Evolutionary conservation across 2,113 vertebrate species (phyloP).

Genomic region (Psammodynastes pulverulentus): DNA sequence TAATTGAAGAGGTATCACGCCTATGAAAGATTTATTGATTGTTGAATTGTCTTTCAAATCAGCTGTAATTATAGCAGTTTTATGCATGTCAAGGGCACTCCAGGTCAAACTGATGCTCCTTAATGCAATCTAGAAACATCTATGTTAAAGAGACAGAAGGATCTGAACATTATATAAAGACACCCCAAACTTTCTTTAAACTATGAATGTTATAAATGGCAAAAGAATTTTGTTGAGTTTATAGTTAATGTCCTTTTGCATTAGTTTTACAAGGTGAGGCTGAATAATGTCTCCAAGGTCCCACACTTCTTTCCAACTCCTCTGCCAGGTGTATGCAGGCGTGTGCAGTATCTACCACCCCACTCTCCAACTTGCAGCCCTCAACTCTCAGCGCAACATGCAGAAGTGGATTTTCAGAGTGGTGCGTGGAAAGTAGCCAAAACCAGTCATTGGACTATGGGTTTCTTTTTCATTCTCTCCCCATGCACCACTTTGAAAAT

Average conservation of each 20-base stretch:
- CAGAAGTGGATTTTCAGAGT: slow-evolving; percentile 73
- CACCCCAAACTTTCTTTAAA: slow-evolving; percentile 64
- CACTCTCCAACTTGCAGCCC: slow-evolving; percentile 84
- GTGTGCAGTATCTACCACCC: slow-evolving; percentile 70
- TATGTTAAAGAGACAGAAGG: slow-evolving; percentile 11
- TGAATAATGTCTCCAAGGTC: slow-evolving; percentile 48
- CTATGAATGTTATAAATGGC: slow-evolving; percentile 68
- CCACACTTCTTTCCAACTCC: slow-evolving; percentile 14
- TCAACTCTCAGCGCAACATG: slow-evolving; percentile 76
- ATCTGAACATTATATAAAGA: slow-evolving; percentile 67
- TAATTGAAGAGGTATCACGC: background rate
- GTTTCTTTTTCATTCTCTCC: slow-evolving; percentile 56
- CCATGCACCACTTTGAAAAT: slow-evolving; percentile 75
- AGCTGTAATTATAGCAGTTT: background rate
- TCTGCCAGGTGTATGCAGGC: slow-evolving; percentile 62
- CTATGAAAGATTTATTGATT: background rate
- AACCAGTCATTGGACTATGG: slow-evolving; percentile 36
- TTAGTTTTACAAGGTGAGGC: slow-evolving; percentile 32
- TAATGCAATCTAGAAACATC: background rate
- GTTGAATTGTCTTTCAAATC: background rate
- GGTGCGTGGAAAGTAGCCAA: slow-evolving; percentile 68
- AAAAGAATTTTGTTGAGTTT: slow-evolving; percentile 53
- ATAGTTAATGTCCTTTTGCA: slow-evolving; percentile 34
- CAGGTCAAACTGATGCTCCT: background rate
- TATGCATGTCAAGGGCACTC: accelerated